Conservation (phyloP, 1,140 invertebrate genomes). For the Protaetia brevitarsis region DNA sequence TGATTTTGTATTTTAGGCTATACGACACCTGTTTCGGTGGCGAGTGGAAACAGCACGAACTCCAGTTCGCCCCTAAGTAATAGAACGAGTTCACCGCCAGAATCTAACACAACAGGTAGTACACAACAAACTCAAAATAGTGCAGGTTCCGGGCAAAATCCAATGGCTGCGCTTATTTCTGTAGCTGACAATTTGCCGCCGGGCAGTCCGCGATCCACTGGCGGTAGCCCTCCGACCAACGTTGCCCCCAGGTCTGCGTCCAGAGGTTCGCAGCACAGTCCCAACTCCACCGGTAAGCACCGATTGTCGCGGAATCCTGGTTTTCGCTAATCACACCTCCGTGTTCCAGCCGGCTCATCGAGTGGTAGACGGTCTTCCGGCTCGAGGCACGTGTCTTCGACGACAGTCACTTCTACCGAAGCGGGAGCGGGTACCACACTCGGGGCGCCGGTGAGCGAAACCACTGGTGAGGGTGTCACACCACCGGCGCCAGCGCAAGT, state of each 20-base stretch:
- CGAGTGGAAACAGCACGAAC: constrained; percentile 50
- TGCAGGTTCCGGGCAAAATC: constrained; percentile 62
- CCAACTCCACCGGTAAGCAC: constrained; percentile 76
- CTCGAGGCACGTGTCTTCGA: constrained; percentile 79
- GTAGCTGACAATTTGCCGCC: constrained; percentile 83
- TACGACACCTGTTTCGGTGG: constrained; percentile 51
- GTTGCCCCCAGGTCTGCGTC: constrained; percentile 71
- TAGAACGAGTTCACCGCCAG: constrained; percentile 58
- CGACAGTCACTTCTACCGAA: constrained; percentile 77
- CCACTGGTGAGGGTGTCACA: constrained; percentile 42
- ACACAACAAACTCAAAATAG: constrained; percentile 48
- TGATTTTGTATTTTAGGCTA: constrained; percentile 55
- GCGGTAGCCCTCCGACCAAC: constrained; percentile 61
- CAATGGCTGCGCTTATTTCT: constrained; percentile 86
- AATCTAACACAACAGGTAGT: constrained; percentile 47
- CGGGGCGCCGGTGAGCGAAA: constrained; percentile 32
- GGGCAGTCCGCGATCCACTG: constrained; percentile 70
- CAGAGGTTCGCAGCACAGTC: constrained; percentile 80
- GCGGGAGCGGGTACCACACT: constrained; percentile 48
- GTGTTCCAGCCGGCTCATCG: constrained; percentile 59
- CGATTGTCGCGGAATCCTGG: not conserved
- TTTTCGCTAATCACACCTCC: not conserved
- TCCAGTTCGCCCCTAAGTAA: constrained; percentile 57
- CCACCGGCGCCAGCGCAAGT: constrained; percentile 55
- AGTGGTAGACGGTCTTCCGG: constrained; percentile 77